phyloP scores from a whole-genome alignment of 2,113 vertebrate species.

The Polypterus senegalus region DNA sequence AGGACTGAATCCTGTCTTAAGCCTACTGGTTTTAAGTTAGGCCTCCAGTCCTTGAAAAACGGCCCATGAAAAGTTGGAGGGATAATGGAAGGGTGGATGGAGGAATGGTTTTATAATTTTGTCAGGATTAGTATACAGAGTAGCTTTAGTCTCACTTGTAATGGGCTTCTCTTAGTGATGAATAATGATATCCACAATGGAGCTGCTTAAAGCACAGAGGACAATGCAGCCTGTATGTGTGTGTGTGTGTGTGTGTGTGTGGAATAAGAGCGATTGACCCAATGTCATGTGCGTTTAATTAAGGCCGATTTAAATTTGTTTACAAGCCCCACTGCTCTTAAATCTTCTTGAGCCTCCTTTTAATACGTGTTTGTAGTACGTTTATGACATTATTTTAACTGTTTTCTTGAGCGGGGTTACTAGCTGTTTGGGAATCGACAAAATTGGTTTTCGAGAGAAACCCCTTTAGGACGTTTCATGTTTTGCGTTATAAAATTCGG shows the following conservation, averaged over 20 bases:
- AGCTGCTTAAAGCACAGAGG: too few species aligned
- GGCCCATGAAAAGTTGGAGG: too few species aligned
- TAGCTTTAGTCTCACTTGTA: too few species aligned
- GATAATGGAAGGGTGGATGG: too few species aligned
- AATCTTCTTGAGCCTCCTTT: constrained; percentile 45
- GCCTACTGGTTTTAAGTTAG: too few species aligned
- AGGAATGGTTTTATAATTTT: too few species aligned
- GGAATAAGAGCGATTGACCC: constrained; percentile 24
- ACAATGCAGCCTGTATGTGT: background rate
- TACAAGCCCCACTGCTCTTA: constrained; percentile 53
- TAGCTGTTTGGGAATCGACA: constrained; percentile 54
- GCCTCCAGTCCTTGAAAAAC: too few species aligned
- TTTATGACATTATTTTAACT: constrained; percentile 55
- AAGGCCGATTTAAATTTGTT: constrained; percentile 56
- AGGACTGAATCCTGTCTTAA: too few species aligned
- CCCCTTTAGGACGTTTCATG: constrained; percentile 53
- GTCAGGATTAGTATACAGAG: too few species aligned
- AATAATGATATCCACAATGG: too few species aligned
- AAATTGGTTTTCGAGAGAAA: constrained; percentile 44
- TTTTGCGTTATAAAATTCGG: constrained; percentile 44
- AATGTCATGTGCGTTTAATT: constrained; percentile 51
- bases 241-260: constrained; percentile 2
- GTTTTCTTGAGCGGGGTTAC: constrained; percentile 48
- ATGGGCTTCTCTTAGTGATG: too few species aligned
- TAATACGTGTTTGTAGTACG: constrained; percentile 54